Evolutionary conservation across 2,797 vertebrate genomes (phyloP), one percentile per base, ranked within the genome.

Genomic region (Silurus aristotelis): DNA sequence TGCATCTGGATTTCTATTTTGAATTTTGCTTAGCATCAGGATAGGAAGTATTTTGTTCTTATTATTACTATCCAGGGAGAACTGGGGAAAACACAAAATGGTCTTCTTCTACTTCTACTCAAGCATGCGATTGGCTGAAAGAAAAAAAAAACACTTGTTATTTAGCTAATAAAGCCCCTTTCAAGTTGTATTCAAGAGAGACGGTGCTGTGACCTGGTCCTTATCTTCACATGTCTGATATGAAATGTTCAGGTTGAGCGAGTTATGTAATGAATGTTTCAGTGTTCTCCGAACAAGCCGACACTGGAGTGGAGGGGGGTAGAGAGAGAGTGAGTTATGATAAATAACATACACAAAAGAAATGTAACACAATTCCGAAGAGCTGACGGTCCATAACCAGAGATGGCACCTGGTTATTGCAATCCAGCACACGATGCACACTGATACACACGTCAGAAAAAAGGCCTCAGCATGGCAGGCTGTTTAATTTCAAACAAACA

Each of bases 281-380:
- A 38, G 56, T 63, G 25, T 93, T 92, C 93, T 94, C 92, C 94
- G 92, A 95, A 94, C 94, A 95, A 92, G 94, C 86, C 66, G 80
- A 83, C 76, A 93, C 94, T 95, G 92, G 92, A 73, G 80, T 52
- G 48, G 48, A 52, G 48, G 48, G 48, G 89, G 61, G 83, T 90
- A 93, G 90, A 93, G 94, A 94, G 94, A 93, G 92, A 94, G 92
- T 92, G 91, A 90, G 92, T 95, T 94, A 93, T 92, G 93, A 93
- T 61, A 91, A 92, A 93, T 92, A 91, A 92, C 77, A 48, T 12
- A 92, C 88, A 90, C 48, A 84, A 64, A 71, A 83, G 82, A 46
- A 80, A 80, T 63, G 76, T 84, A 85, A 88, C 46, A 22, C 67
- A 83, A 84, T 75, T 38, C 78, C 31, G 79, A 83, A 86, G 84